Evolutionary conservation across 53 echinoderm and acorn worm genomes (phyloP), one percentile per base, ranked within the genome.

Genomic region (Mesocentrotus franciscanus): DNA sequence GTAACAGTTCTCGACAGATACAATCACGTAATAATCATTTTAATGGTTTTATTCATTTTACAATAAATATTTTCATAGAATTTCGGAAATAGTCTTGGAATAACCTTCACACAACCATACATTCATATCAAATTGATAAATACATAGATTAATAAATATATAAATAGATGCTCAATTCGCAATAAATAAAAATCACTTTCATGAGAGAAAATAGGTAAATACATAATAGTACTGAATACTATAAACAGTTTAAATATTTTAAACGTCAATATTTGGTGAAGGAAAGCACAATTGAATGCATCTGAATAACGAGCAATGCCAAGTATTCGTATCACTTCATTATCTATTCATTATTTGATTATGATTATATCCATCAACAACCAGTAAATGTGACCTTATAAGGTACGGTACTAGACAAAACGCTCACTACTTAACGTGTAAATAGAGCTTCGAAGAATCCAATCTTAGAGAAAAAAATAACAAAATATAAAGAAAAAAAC

Each of bases 211-310:
- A 87, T 27, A 87, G 26, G 27, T 10, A 87, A 87, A 87, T 87
- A 87, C 87, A 87, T 1, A 26, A 87, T 87, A 87, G 87, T 87
- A 87, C 87, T 87, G 87, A 87, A 87, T 87, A 87, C 87, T 58
- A 1, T 87, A 33, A 58, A 32, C 42, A 87, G 58, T 87, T 57
- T 58, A 59, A 56, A 58, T n/a, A 6, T 27, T n/a, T 87, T 26
- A 17, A 42, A 26, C 1, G 16, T 22, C 22, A 7, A 42, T 84
- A 55, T 24, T 84, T 84, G 18, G 30, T 9, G 13, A 14, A 15
- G 18, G 87, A 87, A 87, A 87, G 87, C 27, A 87, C 87, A 87
- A 27, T 87, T 87, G 27, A 87, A 87, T 57, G 57, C 14, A n/a
- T 57, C n/a, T 26, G 57, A n/a, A 57, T 55, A 22, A 87, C 34